Evolutionary conservation across 2,113 vertebrate genomes (phyloP).

Genomic region (Heptranchias perlo): DNA sequence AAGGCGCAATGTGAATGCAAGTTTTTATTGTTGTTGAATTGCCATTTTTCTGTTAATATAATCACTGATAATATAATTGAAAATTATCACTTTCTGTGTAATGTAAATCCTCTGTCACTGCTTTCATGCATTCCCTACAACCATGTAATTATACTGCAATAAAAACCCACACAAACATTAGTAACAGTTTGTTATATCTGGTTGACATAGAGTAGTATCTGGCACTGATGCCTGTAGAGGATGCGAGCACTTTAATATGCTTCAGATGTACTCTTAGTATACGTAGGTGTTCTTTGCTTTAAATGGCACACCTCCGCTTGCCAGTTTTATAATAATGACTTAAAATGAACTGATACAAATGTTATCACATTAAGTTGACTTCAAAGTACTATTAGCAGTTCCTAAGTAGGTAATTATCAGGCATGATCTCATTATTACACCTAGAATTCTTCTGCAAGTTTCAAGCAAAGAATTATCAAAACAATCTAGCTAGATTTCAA

Average conservation of each 20-base stretch:
- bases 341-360: not conserved
- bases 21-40: too few species aligned
- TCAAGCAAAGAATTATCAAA: constrained; percentile 10
- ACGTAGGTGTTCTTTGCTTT: not conserved
- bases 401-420: not conserved
- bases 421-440: not conserved
- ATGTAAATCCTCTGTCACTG: not conserved
- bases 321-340: not conserved
- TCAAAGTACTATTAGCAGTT: not conserved
- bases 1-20: too few species aligned
- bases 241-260: not conserved
- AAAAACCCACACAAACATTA: not conserved
- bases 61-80: not conserved
- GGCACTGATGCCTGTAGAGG: not conserved
- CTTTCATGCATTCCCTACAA: not conserved
- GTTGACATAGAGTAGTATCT: not conserved
- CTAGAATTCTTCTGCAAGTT: not conserved
- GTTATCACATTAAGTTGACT: not conserved
- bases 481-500: not conserved
- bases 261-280: not conserved
- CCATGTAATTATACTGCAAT: not conserved
- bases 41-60: not conserved
- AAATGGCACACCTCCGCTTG: not conserved
- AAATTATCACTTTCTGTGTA: not conserved
- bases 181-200: not conserved